phyloP scores from a whole-genome alignment of 92 coral and sea anemone genomes.

The Scolanthus callimorphus region DNA sequence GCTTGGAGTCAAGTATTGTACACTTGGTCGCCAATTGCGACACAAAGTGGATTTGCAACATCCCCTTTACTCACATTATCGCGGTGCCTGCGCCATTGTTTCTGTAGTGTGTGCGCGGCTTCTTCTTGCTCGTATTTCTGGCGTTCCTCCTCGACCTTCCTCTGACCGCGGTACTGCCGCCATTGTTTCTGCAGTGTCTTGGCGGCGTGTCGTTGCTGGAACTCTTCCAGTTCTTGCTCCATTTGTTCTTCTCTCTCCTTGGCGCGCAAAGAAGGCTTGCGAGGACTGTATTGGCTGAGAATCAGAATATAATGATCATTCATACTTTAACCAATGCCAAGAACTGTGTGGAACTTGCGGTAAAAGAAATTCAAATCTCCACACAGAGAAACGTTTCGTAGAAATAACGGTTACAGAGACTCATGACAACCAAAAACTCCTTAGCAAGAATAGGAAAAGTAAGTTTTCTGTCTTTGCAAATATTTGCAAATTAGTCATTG shows the following conservation, averaged over 20 bases:
- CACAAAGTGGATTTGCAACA: too few species aligned
- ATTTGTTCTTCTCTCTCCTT: constrained; percentile 27
- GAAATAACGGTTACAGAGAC: too few species aligned
- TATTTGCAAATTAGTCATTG: too few species aligned
- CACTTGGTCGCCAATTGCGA: too few species aligned
- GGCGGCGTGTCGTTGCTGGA: constrained; percentile 60
- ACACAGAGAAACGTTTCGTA: too few species aligned
- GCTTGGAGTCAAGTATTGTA: too few species aligned
- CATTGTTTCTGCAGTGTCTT: constrained; percentile 70
- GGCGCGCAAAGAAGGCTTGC: constrained; percentile 33
- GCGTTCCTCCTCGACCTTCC: constrained; percentile 17
- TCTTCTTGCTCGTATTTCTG: constrained; percentile 16
- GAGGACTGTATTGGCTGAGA: constrained; percentile 27
- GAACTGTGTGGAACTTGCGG: too few species aligned
- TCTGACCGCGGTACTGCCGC: constrained; percentile 50
- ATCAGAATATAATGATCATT: not conserved
- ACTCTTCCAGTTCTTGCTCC: constrained; percentile 52
- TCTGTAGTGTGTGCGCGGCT: constrained; percentile 90
- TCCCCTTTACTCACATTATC: constrained; percentile 58
- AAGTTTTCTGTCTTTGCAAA: too few species aligned
- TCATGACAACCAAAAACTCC: too few species aligned
- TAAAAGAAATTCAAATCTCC: too few species aligned
- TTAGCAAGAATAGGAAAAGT: too few species aligned
- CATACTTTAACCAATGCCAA: too few species aligned
- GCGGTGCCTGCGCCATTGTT: constrained; percentile 80